These are phyloP conservation scores for Lanius collurio DNA, from an alignment of 2,113 vertebrate genomes.

Conservation along the genomic window DNA sequence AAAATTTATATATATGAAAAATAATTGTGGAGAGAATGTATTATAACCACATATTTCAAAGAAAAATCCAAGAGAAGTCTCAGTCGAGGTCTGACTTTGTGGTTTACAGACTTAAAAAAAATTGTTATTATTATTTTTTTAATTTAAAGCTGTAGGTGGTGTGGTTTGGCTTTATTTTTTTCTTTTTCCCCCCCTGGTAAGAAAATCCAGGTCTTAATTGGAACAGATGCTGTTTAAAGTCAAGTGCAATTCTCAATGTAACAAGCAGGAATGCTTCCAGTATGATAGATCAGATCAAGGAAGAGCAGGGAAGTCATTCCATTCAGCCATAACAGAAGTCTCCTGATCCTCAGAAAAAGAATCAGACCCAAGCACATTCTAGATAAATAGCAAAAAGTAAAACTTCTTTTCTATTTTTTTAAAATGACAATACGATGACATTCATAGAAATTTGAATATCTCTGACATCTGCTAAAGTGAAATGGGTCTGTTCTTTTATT, in stretches of 20 bases:
- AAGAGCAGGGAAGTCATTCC: background rate
- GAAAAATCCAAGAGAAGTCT: background rate
- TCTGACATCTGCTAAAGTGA: background rate
- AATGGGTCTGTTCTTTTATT: background rate
- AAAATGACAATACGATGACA: background rate
- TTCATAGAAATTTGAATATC: background rate
- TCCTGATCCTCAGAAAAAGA: background rate
- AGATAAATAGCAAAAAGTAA: background rate
- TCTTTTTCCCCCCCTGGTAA: background rate
- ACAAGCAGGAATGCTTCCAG: background rate
- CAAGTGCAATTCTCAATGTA: background rate
- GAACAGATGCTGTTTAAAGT: background rate
- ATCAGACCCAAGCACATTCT: background rate
- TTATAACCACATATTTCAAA: background rate
- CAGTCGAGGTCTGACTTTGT: background rate
- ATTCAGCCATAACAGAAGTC: background rate
- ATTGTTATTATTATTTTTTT: background rate
- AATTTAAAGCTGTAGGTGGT: background rate
- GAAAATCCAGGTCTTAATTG: background rate
- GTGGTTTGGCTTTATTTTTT: accelerated
- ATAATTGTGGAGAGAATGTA: background rate
- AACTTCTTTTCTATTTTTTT: background rate
- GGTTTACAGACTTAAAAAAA: background rate
- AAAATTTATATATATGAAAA: background rate
- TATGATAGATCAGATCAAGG: background rate